Evolutionary conservation across 2,888 invertebrate species (phyloP), one percentile per base, ranked within the genome.

Genomic region (Agriopis marginaria): DNA sequence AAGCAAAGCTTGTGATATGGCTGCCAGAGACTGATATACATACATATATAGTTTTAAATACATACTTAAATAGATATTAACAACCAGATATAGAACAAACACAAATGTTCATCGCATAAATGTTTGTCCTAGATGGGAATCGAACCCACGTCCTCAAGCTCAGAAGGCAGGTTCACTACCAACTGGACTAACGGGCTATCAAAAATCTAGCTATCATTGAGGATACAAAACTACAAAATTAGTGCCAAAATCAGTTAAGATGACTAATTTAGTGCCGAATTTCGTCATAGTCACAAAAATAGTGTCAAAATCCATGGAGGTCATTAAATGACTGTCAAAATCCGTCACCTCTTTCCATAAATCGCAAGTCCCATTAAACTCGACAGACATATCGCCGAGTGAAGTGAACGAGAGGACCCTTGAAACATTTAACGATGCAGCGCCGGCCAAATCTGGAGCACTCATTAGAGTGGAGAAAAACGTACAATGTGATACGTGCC

Each of bases 401-500:
- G 53, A 65, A 66, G 66, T 61, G 63, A 67, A 17, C 56, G 32
- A 0, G 68, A 79, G 79, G 8, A 72, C 71, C 32, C 83, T 82
- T 72, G 56, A 80, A 69, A 85, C 82, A 82, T 79, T 83, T 85
- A 85, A 85, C 82, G 82, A 84, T 71, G 74, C 75, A 76, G 66
- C 66, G 55, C 65, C 62, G 68, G 75, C 79, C 77, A 75, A 77
- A 72, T 72, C 69, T 78, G 73, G 76, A 80, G 80, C 72, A 70
- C 71, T 80, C 78, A 77, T 82, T 81, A 81, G 73, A 75, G 47
- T 10, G 74, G 74, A 50, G 63, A 66, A 71, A 70, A 75, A 75
- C 72, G 71, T 72, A 63, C 68, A 66, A 63, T 45, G 62, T 63
- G 63, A 40, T 63, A 63, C 68, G 63, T 68, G 58, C 45, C 51